A percentile compares a stretch with the other conserved stretches of the same genome.
phyloP scores from a whole-genome alignment of 2,888 invertebrate genomes.

The Smittia aterrima region DNA sequence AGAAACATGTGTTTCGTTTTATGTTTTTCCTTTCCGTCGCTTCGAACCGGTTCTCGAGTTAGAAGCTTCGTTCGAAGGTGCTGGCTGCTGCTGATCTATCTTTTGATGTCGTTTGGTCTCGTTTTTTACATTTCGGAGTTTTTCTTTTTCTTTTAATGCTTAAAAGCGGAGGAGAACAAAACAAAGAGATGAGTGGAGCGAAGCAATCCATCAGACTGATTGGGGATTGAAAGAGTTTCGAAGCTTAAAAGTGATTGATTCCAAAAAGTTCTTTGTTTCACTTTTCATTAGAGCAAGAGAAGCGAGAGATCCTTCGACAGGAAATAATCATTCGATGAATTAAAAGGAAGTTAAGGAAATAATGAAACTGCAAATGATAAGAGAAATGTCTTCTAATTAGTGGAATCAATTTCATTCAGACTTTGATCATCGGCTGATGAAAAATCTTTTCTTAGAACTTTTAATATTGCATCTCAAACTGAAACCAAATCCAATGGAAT shows the following conservation, averaged over 20 bases:
- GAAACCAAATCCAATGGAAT: not conserved
- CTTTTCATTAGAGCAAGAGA: not conserved
- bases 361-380: not conserved
- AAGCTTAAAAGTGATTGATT: conserved; percentile 19
- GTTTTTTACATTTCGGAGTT: not conserved
- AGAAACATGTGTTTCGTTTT: conserved; percentile 16
- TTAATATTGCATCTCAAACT: not conserved
- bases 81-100: not conserved
- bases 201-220: conserved; percentile 14
- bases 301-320: not conserved
- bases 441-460: not conserved
- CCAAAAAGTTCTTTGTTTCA: not conserved
- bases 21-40: not conserved
- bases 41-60: conserved; percentile 14
- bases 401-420: not conserved
- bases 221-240: not conserved
- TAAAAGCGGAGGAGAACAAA: not conserved
- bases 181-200: not conserved
- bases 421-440: not conserved
- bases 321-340: not conserved
- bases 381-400: not conserved
- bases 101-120: not conserved
- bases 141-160: conserved; percentile 7
- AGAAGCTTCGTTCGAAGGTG: conserved; percentile 2
- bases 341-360: not conserved